phyloP scores from a whole-genome alignment of 1,140 invertebrate species.

The Brachionus rubens region DNA sequence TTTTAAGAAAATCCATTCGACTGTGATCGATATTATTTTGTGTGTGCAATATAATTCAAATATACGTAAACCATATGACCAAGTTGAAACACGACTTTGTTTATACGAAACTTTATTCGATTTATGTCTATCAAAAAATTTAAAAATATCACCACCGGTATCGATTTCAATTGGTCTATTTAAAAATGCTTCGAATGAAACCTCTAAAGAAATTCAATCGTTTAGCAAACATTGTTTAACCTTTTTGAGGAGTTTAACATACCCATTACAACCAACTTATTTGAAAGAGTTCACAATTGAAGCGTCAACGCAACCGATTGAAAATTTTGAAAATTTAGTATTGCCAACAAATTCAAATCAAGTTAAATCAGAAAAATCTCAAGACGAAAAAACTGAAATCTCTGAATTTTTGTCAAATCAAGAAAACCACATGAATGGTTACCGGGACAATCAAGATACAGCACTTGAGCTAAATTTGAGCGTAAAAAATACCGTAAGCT shows the following conservation, averaged over 20 bases:
- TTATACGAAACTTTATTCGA: constrained; percentile 26
- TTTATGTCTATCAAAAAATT: background rate
- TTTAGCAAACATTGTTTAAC: background rate
- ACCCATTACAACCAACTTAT: constrained; percentile 8
- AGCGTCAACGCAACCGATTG: background rate
- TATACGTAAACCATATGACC: background rate
- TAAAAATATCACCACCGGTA: constrained; percentile 5
- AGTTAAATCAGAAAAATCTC: background rate
- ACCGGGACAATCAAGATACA: too few species aligned
- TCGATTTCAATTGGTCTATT: constrained; percentile 6
- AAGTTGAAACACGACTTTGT: background rate
- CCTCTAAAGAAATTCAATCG: background rate
- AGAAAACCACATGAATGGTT: background rate
- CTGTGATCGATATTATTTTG: background rate
- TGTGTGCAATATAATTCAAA: constrained; percentile 11
- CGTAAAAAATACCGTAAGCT: background rate
- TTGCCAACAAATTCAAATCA: background rate
- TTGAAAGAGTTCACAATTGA: background rate
- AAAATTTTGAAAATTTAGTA: background rate
- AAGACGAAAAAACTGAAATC: background rate
- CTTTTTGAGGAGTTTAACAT: constrained; percentile 1
- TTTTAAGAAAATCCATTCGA: constrained; percentile 19
- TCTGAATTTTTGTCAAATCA: background rate
- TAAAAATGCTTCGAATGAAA: background rate
- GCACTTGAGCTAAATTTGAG: too few species aligned